Evolutionary conservation across 2,888 invertebrate species (phyloP).

Genomic region (Argyra leucocephala): DNA sequence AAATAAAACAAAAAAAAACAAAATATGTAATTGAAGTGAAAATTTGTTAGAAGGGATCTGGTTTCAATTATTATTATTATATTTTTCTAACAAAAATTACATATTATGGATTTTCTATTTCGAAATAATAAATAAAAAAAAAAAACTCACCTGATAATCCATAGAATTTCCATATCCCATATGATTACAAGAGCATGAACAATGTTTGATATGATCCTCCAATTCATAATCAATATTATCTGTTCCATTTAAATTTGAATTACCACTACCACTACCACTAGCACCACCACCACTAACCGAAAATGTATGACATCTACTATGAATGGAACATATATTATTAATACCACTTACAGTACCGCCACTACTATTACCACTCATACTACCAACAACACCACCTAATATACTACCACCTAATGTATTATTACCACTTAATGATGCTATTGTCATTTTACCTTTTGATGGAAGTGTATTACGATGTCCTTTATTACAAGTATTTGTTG

Average conservation of each 20-base stretch:
- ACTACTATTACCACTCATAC: conserved; percentile 11
- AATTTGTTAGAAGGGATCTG: too few species aligned
- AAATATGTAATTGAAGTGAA: too few species aligned
- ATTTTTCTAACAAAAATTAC: too few species aligned
- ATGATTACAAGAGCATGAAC: conserved; percentile 85
- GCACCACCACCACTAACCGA: not conserved
- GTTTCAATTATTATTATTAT: too few species aligned
- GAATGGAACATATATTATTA: conserved; percentile 10
- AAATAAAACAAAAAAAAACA: too few species aligned
- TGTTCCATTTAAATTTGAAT: conserved; percentile 20
- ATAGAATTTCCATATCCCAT: conserved; percentile 88
- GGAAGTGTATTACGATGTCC: not conserved
- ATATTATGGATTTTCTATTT: too few species aligned
- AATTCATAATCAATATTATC: conserved; percentile 63
- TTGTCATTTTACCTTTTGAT: not conserved
- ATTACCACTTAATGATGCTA: not conserved
- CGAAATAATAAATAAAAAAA: too few species aligned
- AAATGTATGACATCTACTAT: conserved; percentile 16
- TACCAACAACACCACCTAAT: conserved; percentile 22
- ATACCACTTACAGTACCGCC: conserved; percentile 29
- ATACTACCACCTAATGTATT: not conserved
- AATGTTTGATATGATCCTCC: conserved; percentile 78
- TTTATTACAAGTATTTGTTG: not conserved
- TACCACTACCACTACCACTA: conserved; percentile 23
- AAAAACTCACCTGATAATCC: conserved; percentile 66